Evolutionary conservation across 2,113 vertebrate genomes (phyloP), one percentile per base, ranked within the genome.

Genomic region (Colius striatus): DNA sequence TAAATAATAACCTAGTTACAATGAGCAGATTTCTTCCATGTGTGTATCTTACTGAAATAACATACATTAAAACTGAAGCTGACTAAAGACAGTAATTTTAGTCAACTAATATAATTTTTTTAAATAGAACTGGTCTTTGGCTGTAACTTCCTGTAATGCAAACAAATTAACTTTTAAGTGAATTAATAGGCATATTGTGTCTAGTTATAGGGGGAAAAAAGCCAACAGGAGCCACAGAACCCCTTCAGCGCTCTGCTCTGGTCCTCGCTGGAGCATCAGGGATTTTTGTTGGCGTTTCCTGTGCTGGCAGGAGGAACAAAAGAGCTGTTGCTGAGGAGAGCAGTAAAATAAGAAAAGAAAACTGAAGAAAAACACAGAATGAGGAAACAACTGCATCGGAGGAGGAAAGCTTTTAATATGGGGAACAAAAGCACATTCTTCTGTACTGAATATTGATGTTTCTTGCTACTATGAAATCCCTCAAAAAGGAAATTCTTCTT

Each of bases 1-100:
- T 96, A 85, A 96, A 84, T 87, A 95, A 93, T 87, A 92, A 72
- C 77, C 27, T 77, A 68, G 50, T 92, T 95, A 80, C 29, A 82
- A 63, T 30, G 36, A n/a, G 11, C 29, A 68, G 75, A 66, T 84
- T 89, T 92, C 58, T 91, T 94, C 77, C 90, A 72, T 43, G 16
- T 94, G 78, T 85, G 50, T 51, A 29, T 74, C 50, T 61, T 72
- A 43, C 5, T 68, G 74, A 91, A 88, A 76, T 50, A 82, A 58
- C 45, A 36, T 43, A 54, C 0, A 0, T 66, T 84, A 67, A 77
- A 90, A 72, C 30, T 73, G 77, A 61, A 92, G 58, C 85, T 79
- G n/a, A 66, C 10, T 67, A 79, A 89, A 82, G 50, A 29, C n/a
- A 53, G 2, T 23, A 2, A 30, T 89, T 91, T 82, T 45, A 8